phyloP scores from a whole-genome alignment of 2,888 invertebrate species.

The Sepioteuthis lessoniana region DNA sequence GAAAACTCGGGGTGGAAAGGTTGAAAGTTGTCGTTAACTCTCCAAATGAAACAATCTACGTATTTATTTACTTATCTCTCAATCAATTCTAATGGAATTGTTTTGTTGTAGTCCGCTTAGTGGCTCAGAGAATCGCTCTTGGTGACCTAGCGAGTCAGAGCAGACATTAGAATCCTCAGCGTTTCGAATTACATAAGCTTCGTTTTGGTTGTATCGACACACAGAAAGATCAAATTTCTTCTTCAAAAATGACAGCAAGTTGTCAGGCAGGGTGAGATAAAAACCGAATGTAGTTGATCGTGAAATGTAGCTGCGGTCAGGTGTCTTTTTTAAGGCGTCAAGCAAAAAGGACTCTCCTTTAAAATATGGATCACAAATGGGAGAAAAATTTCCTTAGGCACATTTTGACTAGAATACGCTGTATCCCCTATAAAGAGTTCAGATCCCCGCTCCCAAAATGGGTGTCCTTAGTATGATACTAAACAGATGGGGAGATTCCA shows the following conservation, averaged over 20 bases:
- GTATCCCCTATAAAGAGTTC: too few species aligned
- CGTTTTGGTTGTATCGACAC: neutral
- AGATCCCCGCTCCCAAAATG: too few species aligned
- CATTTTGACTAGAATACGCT: too few species aligned
- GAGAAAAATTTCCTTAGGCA: too few species aligned
- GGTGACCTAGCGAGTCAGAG: neutral
- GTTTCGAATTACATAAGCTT: neutral
- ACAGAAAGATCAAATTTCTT: neutral
- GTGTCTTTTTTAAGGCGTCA: neutral
- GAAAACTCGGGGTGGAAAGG: neutral
- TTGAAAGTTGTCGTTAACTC: neutral
- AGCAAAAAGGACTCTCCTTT: neutral
- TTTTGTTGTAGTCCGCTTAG: neutral
- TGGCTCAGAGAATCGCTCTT: neutral
- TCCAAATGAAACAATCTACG: neutral
- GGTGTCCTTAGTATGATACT: too few species aligned
- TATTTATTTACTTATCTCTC: neutral
- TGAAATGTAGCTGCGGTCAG: neutral
- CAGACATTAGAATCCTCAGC: neutral
- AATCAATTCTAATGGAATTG: slow-evolving; percentile 5
- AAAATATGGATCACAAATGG: too few species aligned
- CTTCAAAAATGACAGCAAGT: neutral
- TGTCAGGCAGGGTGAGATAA: neutral
- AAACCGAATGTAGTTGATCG: neutral
- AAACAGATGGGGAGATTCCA: too few species aligned